These are phyloP conservation scores for Ochotona curzoniae DNA, from an alignment of 2,113 vertebrate genomes.

Conservation along the genomic window DNA sequence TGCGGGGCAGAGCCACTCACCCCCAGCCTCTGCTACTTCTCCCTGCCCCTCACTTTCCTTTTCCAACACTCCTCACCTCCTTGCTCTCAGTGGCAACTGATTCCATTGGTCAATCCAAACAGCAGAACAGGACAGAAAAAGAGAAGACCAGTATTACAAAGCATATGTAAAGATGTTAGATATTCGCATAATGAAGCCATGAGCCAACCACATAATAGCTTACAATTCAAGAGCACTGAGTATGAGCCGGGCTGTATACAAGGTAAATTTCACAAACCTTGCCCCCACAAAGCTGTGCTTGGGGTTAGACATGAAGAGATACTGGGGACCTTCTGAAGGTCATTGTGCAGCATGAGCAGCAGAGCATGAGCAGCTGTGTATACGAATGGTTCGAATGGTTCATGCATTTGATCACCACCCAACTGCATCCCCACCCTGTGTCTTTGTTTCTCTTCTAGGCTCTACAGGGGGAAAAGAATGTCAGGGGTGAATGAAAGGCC, in stretches of 20 bases:
- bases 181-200: neutral
- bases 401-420: accelerated
- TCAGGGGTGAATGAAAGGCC: neutral
- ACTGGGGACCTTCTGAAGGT: neutral
- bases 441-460: too few species aligned
- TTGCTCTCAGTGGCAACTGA: neutral
- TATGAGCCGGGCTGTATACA: neutral
- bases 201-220: neutral
- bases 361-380: neutral
- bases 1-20: neutral
- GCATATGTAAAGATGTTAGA: neutral
- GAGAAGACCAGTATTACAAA: neutral
- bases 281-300: neutral
- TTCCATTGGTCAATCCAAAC: neutral
- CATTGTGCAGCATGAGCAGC: neutral
- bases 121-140: neutral
- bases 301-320: neutral
- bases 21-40: neutral
- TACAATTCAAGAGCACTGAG: neutral
- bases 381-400: neutral
- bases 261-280: neutral
- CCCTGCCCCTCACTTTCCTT: neutral
- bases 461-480: neutral
- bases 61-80: neutral
- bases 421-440: neutral